A percentile compares a stretch with the other conserved stretches of the same genome.
phyloP scores from a whole-genome alignment of 2,888 invertebrate genomes.

The Scaptomyza reducta region DNA sequence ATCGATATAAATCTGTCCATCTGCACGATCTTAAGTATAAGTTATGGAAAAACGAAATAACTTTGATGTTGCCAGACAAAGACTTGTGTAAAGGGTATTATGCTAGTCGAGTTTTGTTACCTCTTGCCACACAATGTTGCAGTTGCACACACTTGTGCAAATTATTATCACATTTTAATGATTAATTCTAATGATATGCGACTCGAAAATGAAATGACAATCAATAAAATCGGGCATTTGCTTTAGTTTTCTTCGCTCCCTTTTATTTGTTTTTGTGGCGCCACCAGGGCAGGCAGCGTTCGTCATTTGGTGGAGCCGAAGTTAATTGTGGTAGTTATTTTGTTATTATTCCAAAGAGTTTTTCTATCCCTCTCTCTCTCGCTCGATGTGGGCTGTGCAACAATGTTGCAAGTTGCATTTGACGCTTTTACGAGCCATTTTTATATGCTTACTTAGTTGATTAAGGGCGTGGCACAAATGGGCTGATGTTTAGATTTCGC shows the following conservation, averaged over 20 bases:
- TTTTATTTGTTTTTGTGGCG: conserved; percentile 47
- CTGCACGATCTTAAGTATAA: too few relatives aligned
- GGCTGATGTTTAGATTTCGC: conserved; percentile 70
- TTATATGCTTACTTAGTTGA: conserved; percentile 80
- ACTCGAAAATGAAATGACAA: conserved; percentile 73
- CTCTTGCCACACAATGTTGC: conserved; percentile 75
- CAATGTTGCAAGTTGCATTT: conserved; percentile 72
- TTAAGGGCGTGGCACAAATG: conserved; percentile 70
- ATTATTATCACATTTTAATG: conserved; percentile 83
- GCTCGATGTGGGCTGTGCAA: conserved; percentile 28
- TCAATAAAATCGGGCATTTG: conserved; percentile 60
- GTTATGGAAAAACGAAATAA: too few relatives aligned
- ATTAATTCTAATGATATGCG: conserved; percentile 83
- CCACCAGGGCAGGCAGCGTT: conserved; percentile 48
- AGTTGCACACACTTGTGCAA: conserved; percentile 74
- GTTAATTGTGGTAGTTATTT: conserved; percentile 78
- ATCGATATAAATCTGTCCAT: too few relatives aligned
- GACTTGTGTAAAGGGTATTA: not conserved
- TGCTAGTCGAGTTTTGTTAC: not conserved
- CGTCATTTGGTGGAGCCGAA: conserved; percentile 64
- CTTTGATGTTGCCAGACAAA: too few relatives aligned
- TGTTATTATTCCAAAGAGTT: conserved; percentile 49
- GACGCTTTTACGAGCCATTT: conserved; percentile 72
- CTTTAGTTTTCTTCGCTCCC: conserved; percentile 23
- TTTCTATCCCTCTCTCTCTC: conserved; percentile 8